phyloP scores from a whole-genome alignment of 2,888 invertebrate species.

The Taenaris catops region DNA sequence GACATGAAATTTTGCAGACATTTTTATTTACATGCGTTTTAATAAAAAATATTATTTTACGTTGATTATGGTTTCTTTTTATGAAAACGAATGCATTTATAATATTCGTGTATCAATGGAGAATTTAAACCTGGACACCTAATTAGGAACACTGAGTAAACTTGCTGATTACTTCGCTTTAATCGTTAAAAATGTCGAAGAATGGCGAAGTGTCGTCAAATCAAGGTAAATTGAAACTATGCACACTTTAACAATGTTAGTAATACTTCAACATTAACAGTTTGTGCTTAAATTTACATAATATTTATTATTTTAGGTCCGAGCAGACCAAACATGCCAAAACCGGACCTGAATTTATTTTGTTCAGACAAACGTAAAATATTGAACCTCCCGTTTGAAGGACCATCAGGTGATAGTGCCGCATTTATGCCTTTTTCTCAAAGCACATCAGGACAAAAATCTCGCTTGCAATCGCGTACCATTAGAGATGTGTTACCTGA shows the following conservation, averaged over 20 bases:
- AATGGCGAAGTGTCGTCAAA: conserved; percentile 85
- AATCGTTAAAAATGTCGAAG: conserved; percentile 82
- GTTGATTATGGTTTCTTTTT: conserved; percentile 27
- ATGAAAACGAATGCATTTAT: conserved; percentile 46
- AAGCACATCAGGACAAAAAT: conserved; percentile 45
- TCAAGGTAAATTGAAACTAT: conserved; percentile 61
- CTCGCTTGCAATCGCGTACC: conserved; percentile 58
- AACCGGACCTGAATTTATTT: conserved; percentile 68
- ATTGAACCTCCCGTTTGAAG: conserved; percentile 77
- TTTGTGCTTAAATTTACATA: background rate
- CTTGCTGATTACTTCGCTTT: conserved; percentile 28
- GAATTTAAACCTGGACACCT: conserved; percentile 41
- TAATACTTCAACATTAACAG: too few species aligned
- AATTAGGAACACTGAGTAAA: conserved; percentile 50
- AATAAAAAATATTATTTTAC: too few species aligned
- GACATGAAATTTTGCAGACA: too few species aligned
- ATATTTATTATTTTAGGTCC: conserved; percentile 47
- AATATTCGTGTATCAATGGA: conserved; percentile 54
- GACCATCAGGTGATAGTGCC: conserved; percentile 66
- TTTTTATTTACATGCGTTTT: too few species aligned
- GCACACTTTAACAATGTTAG: too few species aligned
- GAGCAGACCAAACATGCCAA: conserved; percentile 63
- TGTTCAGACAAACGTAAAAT: conserved; percentile 78
- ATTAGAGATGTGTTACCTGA: conserved; percentile 72
- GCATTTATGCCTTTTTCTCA: conserved; percentile 73